Evolutionary conservation across 2,113 vertebrate species (phyloP).

Genomic region (Pterocles orientalis): DNA sequence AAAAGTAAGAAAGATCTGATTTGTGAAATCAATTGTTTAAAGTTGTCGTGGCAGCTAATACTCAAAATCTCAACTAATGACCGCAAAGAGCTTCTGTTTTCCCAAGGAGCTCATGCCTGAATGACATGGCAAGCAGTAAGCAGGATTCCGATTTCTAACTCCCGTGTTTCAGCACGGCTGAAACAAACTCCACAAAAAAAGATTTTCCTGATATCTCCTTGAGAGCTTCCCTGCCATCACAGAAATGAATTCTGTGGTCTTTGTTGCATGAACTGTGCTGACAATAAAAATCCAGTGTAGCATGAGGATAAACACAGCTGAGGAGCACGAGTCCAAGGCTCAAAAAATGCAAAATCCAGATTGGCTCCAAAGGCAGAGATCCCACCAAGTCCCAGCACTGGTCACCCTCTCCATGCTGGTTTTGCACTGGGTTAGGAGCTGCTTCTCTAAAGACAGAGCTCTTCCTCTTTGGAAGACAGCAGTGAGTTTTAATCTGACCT

Average conservation of each 20-base stretch:
- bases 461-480: background rate
- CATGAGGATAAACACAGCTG: background rate
- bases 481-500: background rate
- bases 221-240: accelerated
- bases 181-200: background rate
- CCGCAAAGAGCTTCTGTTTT: background rate
- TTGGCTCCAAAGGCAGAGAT: background rate
- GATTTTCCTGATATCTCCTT: background rate
- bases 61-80: background rate
- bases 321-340: background rate
- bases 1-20: background rate
- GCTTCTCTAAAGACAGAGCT: background rate
- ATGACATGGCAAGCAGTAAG: background rate
- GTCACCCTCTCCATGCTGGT: background rate
- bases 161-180: accelerated
- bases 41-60: background rate
- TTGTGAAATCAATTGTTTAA: background rate
- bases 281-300: background rate
- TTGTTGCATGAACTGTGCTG: accelerated
- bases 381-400: accelerated
- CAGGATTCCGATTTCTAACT: background rate
- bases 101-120: background rate
- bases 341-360: background rate
- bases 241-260: background rate
- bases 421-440: background rate